Evolutionary conservation across 2,888 invertebrate genomes (phyloP).

Genomic region (Globia sparganii): DNA sequence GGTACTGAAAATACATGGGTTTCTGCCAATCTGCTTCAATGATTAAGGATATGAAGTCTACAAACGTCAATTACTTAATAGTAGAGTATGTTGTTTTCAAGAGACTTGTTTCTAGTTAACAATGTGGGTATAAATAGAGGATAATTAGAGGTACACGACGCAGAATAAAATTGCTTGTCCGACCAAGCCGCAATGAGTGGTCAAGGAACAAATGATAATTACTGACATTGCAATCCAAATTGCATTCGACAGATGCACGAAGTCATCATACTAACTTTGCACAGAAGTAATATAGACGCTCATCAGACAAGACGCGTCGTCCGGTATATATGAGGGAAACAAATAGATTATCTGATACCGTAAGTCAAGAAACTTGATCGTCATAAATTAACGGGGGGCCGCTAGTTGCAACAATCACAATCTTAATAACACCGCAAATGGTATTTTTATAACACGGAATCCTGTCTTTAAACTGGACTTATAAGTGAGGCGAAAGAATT

Average conservation of each 20-base stretch:
- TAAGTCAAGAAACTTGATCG: conserved; percentile 34
- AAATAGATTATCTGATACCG: conserved; percentile 19
- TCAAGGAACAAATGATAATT: conserved; percentile 42
- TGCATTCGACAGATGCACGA: conserved; percentile 27
- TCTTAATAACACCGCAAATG: conserved; percentile 16
- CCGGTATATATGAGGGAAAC: conserved; percentile 18
- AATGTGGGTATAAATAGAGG: conserved; percentile 9
- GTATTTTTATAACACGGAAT: conserved; percentile 38
- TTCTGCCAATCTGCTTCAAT: too few relatives aligned
- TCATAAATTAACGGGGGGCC: conserved; percentile 4
- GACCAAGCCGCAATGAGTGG: conserved; percentile 33
- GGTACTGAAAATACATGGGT: too few relatives aligned
- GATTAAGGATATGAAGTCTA: not conserved
- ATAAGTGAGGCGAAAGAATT: conserved; percentile 43
- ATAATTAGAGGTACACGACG: conserved; percentile 43
- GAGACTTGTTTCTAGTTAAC: conserved; percentile 28
- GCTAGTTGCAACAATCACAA: conserved; percentile 25
- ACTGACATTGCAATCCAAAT: conserved; percentile 35
- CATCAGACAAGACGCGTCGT: conserved; percentile 1
- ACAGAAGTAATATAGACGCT: conserved; percentile 1
- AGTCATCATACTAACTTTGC: conserved; percentile 23
- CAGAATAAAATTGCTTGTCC: conserved; percentile 40
- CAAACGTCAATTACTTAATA: not conserved
- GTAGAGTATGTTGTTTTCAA: not conserved
- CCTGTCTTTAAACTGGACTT: conserved; percentile 23